A percentile compares a stretch with the other conserved stretches of the same genome.
Conservation (phyloP, 2,113 vertebrate genomes). For the Brachypteracias leptosomus region DNA sequence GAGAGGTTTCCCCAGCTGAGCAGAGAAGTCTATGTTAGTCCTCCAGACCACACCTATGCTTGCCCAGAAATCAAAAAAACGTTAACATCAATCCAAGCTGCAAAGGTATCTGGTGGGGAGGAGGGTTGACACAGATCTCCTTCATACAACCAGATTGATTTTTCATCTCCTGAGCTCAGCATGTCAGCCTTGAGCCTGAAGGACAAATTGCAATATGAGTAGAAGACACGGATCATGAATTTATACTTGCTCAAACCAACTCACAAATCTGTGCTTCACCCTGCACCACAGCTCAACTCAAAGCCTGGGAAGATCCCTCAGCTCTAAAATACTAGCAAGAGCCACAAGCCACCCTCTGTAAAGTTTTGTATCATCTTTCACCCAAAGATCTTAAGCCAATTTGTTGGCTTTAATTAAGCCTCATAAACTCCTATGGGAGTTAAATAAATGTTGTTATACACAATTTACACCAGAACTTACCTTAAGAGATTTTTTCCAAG, state of each 20-base stretch:
- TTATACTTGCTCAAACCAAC: neutral
- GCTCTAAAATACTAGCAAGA: neutral
- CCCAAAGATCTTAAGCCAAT: neutral
- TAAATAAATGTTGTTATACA: neutral
- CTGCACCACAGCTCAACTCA: neutral
- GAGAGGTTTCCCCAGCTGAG: neutral
- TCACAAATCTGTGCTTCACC: neutral
- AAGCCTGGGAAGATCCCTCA: neutral
- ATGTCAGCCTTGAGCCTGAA: neutral
- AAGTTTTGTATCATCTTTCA: neutral
- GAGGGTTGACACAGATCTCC: neutral
- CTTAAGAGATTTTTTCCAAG: neutral
- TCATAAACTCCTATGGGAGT: neutral
- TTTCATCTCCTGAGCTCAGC: neutral
- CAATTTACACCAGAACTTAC: neutral
- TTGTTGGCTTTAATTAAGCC: neutral
- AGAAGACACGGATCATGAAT: neutral
- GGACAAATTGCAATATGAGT: neutral
- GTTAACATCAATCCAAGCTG: neutral
- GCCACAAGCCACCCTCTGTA: neutral
- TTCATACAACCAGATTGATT: neutral
- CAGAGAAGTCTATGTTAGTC: neutral
- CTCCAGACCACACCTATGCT: neutral
- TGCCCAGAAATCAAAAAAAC: neutral
- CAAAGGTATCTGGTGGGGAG: neutral